Conservation (phyloP, 1,140 invertebrate species). For the Trialeurodes vaporariorum region DNA sequence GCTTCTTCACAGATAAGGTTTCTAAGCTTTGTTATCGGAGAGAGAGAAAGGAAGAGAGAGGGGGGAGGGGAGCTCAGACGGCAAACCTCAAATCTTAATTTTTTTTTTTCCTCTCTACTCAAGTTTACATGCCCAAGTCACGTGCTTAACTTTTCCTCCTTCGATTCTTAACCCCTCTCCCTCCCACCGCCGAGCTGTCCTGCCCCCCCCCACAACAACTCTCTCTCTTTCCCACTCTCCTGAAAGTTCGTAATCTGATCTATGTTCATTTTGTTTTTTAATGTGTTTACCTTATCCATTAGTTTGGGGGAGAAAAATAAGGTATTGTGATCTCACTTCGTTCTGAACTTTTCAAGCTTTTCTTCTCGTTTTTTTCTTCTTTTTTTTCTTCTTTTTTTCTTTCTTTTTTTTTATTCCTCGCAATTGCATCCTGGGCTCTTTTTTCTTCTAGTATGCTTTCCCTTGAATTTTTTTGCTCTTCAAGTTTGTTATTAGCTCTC, state of each 20-base stretch:
- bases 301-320: background rate
- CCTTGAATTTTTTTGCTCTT: too few species aligned
- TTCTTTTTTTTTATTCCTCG: too few species aligned
- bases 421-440: too few species aligned
- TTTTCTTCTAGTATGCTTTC: too few species aligned
- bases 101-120: background rate
- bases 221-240: too few species aligned
- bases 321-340: background rate
- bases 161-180: background rate
- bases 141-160: background rate
- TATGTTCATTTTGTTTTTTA: background rate
- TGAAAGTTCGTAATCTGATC: background rate
- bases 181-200: background rate
- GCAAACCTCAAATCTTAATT: background rate
- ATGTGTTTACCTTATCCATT: background rate
- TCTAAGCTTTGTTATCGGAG: background rate
- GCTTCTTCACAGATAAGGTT: background rate
- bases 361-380: too few species aligned
- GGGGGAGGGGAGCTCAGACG: background rate
- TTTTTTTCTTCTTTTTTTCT: too few species aligned
- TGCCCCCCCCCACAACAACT: too few species aligned
- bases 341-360: background rate
- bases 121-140: background rate
- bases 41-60: too few species aligned
- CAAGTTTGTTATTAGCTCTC: too few species aligned